Evolutionary conservation across 2,113 vertebrate species (phyloP).

Genomic region (Hippolais icterina): DNA sequence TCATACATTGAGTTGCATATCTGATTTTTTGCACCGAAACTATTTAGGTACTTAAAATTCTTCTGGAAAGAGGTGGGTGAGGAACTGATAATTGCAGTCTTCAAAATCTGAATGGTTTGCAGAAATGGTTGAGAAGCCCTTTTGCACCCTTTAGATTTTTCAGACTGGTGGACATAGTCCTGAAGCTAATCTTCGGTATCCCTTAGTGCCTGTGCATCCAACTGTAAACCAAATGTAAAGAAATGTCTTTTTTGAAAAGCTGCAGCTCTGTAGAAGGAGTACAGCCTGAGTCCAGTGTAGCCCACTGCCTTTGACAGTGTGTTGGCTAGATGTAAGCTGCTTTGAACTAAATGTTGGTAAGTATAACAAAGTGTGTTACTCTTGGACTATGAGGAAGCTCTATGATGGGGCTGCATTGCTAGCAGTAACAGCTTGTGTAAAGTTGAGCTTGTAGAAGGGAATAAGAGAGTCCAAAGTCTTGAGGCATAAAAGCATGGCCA

Average conservation of each 20-base stretch:
- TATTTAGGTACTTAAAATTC: background rate
- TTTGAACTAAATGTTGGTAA: background rate
- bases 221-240: background rate
- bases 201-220: background rate
- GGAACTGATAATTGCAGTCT: background rate
- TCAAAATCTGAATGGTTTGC: background rate
- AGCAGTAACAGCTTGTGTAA: background rate
- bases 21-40: background rate
- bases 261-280: background rate
- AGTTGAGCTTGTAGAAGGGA: background rate
- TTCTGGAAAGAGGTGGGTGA: background rate
- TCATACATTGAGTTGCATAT: background rate
- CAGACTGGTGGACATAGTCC: background rate
- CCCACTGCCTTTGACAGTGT: background rate
- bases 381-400: background rate
- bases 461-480: background rate
- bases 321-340: background rate
- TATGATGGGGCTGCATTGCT: background rate
- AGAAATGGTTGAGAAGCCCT: background rate
- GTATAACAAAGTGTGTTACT: background rate
- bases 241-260: background rate
- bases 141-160: background rate
- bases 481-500: background rate
- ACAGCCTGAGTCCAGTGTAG: rapidly evolving
- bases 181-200: background rate